Base-by-base conservation (phyloP, 2,113 vertebrate genomes). In the Pelusios castaneus region DNA sequence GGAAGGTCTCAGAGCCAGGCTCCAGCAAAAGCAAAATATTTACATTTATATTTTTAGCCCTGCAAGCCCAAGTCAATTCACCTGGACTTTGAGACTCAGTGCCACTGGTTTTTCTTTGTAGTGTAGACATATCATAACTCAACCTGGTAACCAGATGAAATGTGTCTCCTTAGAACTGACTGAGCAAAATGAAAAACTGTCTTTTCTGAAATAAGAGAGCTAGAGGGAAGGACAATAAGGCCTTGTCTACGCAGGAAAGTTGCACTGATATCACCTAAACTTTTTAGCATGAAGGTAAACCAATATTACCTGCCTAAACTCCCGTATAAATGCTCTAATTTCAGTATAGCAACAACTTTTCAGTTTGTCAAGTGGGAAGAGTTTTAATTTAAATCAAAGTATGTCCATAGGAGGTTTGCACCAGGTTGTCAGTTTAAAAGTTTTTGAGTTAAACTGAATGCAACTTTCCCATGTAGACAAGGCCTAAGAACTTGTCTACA, bases 201-300 rank as follows among this genome's bases (percentile, higher is more conserved):
- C 22, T 31, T 10, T 55, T 76, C 52, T 0, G 1, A 29, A 9
- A 25, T 7, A 0, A 0, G 56, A 84, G 51, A 75, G 41, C 24
- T 41, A 43, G 41, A 27, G 24, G 11, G 24, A 43, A 76, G 73
- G 10, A 76, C 12, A 75, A 75, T 75, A 43, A 25, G 70, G 5
- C 24, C 70, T 45, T 75, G 70, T 45, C 6, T 45, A 45, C 41
- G 27, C 41, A 29, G 73, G 41, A 75, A 76, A 76, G 73, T 76
- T 76, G 24, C 38, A 45, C 5, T 27, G 41, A 14, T 27, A 27
- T 88, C 31, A 86, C 3, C 29, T 87, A 80, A 49, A 17, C 51
- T 17, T 49, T 52, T 52, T 52, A 52, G 63, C 17, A 58, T 58
- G 54, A 84, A 82, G 86, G 89, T 84, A 92, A 89, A 87, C 88